phyloP scores from a whole-genome alignment of 1,140 invertebrate genomes.

The Hyposmocoma kahamanoa region DNA sequence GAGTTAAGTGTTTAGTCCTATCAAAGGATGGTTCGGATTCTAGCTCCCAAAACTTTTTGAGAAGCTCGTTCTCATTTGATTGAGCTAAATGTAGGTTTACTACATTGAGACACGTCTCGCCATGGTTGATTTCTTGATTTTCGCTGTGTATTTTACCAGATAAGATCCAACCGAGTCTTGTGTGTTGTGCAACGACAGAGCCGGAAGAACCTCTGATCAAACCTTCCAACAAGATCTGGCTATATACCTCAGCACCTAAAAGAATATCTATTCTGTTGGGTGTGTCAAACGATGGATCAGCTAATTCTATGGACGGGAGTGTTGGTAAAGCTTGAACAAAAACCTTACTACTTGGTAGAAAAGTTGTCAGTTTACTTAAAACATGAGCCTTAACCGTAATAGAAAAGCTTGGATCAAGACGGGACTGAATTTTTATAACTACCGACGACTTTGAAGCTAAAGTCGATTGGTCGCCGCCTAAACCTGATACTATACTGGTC shows the following conservation, averaged over 20 bases:
- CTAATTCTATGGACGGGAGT: too few species aligned
- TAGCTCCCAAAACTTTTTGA: constrained; percentile 1
- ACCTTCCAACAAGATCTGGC: constrained; percentile 16
- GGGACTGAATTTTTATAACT: too few species aligned
- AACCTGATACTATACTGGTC: too few species aligned
- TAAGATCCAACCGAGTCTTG: constrained; percentile 25
- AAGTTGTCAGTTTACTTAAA: too few species aligned
- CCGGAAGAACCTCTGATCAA: constrained; percentile 21
- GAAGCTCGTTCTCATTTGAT: too few species aligned
- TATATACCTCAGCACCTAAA: constrained; percentile 16
- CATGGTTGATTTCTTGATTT: background rate
- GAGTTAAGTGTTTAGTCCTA: background rate
- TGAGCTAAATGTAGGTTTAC: background rate
- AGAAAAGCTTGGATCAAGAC: too few species aligned
- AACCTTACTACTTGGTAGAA: too few species aligned
- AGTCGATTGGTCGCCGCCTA: too few species aligned
- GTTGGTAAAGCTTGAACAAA: too few species aligned
- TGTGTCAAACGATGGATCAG: constrained; percentile 11
- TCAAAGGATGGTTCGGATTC: background rate
- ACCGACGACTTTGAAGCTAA: too few species aligned
- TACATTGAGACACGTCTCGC: too few species aligned
- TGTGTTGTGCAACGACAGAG: constrained; percentile 20
- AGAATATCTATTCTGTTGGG: constrained; percentile 18
- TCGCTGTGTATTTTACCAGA: constrained; percentile 9
- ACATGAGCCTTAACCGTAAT: too few species aligned